Conservation (phyloP, 2,113 vertebrate genomes). For the Xiphophorus couchianus region DNA sequence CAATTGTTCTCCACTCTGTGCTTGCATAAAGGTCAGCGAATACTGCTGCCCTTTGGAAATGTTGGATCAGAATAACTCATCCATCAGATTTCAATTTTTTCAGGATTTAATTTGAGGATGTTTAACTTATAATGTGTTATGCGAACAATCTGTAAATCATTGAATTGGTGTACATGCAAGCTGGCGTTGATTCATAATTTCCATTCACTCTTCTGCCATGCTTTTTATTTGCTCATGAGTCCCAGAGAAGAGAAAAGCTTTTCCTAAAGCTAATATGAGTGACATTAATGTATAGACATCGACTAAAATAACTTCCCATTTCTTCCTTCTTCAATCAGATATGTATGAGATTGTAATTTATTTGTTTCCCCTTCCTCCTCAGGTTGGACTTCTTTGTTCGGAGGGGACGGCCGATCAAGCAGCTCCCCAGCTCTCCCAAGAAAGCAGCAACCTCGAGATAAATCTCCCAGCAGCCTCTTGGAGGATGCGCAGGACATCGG, state of each 20-base stretch:
- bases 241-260: constrained; percentile 23
- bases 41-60: background rate
- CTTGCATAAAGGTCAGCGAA: background rate
- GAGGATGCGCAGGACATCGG: constrained; percentile 90
- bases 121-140: constrained; percentile 18
- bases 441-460: constrained; percentile 94
- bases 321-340: background rate
- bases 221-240: constrained; percentile 17
- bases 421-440: constrained; percentile 94
- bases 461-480: constrained; percentile 91
- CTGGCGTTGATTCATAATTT: constrained; percentile 5
- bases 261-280: constrained; percentile 15
- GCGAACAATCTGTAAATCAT: constrained; percentile 20
- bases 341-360: constrained; percentile 24
- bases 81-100: background rate
- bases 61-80: background rate
- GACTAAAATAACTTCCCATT: background rate
- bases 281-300: constrained; percentile 16
- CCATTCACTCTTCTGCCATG: constrained; percentile 11
- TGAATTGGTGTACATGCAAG: background rate
- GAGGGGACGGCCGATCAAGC: constrained; percentile 72
- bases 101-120: background rate
- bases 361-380: constrained; percentile 47
- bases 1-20: background rate
- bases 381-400: constrained; percentile 84